A percentile compares a stretch with the other conserved stretches of the same genome.
phyloP scores from a whole-genome alignment of 2,113 vertebrate genomes.

The Rhinolophus sinicus region DNA sequence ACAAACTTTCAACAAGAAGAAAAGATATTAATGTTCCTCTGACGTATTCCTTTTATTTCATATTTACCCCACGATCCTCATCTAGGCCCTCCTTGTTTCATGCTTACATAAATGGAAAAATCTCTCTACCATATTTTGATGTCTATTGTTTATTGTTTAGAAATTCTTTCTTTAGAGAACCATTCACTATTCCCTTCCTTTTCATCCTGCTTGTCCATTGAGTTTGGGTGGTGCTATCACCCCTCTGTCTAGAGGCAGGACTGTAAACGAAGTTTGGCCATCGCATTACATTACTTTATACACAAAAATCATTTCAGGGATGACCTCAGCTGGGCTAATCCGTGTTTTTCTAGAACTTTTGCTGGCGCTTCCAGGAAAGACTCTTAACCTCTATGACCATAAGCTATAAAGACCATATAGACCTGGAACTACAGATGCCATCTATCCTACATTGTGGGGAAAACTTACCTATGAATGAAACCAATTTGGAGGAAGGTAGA shows the following conservation, averaged over 20 bases:
- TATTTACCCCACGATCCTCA: not conserved
- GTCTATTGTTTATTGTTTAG: slow-evolving; percentile 33
- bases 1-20: slow-evolving; percentile 24
- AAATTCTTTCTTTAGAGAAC: slow-evolving; percentile 28
- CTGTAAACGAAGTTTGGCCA: not conserved
- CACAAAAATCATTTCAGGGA: not conserved
- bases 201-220: not conserved
- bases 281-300: not conserved
- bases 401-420: not conserved
- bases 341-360: not conserved
- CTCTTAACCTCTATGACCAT: not conserved
- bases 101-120: not conserved
- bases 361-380: not conserved
- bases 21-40: not conserved
- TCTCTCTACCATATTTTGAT: not conserved
- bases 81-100: not conserved
- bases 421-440: not conserved
- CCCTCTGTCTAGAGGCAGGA: not conserved
- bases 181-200: not conserved
- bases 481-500: not conserved
- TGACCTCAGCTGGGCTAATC: not conserved
- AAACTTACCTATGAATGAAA: not conserved
- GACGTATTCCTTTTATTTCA: slow-evolving; percentile 16
- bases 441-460: not conserved
- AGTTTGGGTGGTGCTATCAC: not conserved